Conservation (phyloP, 2,797 vertebrate species). For the Pangasius djambal region DNA sequence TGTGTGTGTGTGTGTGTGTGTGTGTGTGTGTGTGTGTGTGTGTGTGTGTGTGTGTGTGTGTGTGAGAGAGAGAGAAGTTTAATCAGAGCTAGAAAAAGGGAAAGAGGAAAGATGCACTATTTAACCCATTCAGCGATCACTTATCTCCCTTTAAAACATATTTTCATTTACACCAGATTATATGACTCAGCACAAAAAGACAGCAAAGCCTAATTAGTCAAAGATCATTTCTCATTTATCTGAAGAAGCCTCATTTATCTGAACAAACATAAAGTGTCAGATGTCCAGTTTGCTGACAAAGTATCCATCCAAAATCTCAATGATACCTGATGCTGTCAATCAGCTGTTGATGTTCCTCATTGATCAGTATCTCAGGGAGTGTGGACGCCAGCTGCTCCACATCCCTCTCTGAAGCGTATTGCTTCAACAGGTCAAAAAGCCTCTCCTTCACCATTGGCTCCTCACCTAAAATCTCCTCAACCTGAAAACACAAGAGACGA, state of each 20-base stretch:
- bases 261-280: not conserved
- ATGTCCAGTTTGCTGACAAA: constrained; percentile 7
- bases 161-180: not conserved
- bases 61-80: not conserved
- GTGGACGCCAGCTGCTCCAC: constrained; percentile 87
- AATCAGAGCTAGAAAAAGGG: not conserved
- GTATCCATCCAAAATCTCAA: not conserved
- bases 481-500: constrained; percentile 69
- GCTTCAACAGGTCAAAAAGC: constrained; percentile 87
- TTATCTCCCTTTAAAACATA: not conserved
- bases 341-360: constrained; percentile 84
- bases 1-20: no score
- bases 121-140: not conserved
- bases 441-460: constrained; percentile 88
- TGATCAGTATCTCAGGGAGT: constrained; percentile 84
- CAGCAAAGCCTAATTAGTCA: not conserved
- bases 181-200: not conserved
- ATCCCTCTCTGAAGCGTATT: constrained; percentile 87
- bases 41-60: no score
- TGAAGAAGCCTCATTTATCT: not conserved
- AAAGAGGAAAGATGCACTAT: not conserved
- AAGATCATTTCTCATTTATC: not conserved
- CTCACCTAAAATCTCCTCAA: constrained; percentile 88
- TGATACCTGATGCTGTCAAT: constrained; percentile 92
- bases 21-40: no score